Percentiles rank a stretch among this genome's conserved stretches.
These are phyloP conservation scores for Epizoanthus fatuus DNA, from an alignment of 92 coral and sea anemone species.

Conservation along the genomic window DNA sequence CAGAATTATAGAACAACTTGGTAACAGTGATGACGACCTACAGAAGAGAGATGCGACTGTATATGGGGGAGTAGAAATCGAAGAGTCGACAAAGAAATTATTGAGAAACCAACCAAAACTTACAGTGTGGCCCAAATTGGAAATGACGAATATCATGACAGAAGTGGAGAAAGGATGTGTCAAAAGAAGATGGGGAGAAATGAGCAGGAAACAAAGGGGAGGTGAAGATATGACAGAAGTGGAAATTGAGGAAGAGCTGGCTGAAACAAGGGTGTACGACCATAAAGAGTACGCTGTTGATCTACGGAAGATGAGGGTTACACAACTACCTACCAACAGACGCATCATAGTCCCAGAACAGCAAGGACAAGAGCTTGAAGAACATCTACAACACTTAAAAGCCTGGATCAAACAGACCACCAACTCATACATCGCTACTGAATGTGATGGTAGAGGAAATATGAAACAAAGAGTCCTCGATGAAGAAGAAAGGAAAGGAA, in stretches of 20 bases:
- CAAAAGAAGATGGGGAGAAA: slow-evolving; percentile 23
- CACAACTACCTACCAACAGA: slow-evolving; percentile 2
- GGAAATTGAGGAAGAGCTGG: background rate
- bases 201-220: background rate
- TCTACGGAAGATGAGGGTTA: background rate
- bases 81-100: background rate
- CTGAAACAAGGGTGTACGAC: background rate
- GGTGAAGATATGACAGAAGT: background rate
- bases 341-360: background rate
- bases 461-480: background rate
- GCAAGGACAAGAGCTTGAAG: slow-evolving; percentile 14
- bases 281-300: too few species aligned
- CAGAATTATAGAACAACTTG: slow-evolving; percentile 1
- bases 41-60: background rate
- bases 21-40: background rate
- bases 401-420: background rate
- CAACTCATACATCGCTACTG: slow-evolving; percentile 9
- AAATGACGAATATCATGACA: slow-evolving; percentile 23
- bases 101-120: slow-evolving; percentile 24
- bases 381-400: slow-evolving; percentile 12
- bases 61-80: background rate
- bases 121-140: slow-evolving; percentile 11
- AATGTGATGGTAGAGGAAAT: slow-evolving; percentile 1
- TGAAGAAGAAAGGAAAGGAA: slow-evolving; percentile 2
- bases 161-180: slow-evolving; percentile 32